phyloP scores from a whole-genome alignment of 2,797 vertebrate species.

The Acestrorhynchus altus region DNA sequence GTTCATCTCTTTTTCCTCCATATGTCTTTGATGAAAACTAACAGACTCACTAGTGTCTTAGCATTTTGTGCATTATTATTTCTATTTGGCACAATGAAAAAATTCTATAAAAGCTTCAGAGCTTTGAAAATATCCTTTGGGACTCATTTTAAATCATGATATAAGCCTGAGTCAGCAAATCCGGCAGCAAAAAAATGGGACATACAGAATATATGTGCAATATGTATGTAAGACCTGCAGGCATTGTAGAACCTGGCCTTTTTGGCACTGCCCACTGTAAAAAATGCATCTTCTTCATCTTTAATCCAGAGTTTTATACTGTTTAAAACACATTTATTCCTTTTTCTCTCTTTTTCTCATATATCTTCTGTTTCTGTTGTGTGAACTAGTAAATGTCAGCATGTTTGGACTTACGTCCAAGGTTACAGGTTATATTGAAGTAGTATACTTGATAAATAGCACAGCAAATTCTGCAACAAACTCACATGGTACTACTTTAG shows the following conservation, averaged over 20 bases:
- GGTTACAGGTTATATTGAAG: background rate
- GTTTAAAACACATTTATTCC: no score
- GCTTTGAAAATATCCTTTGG: background rate
- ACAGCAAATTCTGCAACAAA: slow-evolving; percentile 31
- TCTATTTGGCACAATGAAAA: slow-evolving; percentile 55
- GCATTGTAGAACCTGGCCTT: background rate
- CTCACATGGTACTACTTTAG: slow-evolving; percentile 44
- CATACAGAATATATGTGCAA: no score
- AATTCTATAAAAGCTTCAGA: background rate
- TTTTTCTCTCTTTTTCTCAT: background rate
- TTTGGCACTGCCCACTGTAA: background rate
- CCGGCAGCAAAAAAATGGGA: background rate
- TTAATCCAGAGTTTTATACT: background rate
- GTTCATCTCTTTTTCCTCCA: slow-evolving; percentile 64
- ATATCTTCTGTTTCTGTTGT: background rate
- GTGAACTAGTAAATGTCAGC: background rate
- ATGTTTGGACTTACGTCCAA: slow-evolving; percentile 3
- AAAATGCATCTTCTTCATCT: background rate
- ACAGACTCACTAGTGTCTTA: slow-evolving; percentile 65
- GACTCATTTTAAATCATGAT: background rate
- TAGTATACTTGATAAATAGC: slow-evolving; percentile 6
- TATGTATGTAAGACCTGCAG: background rate
- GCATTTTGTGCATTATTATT: slow-evolving; percentile 63
- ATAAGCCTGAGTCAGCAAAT: background rate
- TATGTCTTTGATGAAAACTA: slow-evolving; percentile 73